Evolutionary conservation across 1,140 invertebrate species (phyloP).

Genomic region (Oreohelix idahoensis): DNA sequence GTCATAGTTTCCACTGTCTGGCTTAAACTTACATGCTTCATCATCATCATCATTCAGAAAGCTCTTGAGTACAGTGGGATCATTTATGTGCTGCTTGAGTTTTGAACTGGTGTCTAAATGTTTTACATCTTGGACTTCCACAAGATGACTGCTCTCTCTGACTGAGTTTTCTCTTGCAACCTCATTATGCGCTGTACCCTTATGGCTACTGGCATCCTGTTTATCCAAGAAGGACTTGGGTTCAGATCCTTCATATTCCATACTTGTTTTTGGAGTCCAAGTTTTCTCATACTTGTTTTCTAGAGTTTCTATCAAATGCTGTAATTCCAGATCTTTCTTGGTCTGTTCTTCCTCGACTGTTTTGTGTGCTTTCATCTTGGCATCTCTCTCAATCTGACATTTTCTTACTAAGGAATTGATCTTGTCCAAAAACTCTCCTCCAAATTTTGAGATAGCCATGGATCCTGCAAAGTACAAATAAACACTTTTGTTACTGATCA

Average conservation of each 20-base stretch:
- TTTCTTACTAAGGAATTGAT: conserved; percentile 13
- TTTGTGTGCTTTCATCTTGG: conserved; percentile 4
- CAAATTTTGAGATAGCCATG: conserved; percentile 5
- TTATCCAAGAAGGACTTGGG: background rate
- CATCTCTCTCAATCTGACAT: conserved; percentile 15
- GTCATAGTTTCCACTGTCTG: background rate
- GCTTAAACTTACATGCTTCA: too few species aligned
- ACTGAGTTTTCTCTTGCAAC: background rate
- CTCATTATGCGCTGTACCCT: background rate
- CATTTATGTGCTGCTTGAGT: background rate
- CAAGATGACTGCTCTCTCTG: background rate
- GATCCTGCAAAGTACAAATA: conserved; percentile 9
- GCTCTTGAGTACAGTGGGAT: background rate
- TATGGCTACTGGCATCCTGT: background rate
- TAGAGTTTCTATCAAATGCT: conserved; percentile 12
- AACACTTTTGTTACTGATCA: too few species aligned
- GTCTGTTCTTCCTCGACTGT: conserved; percentile 12
- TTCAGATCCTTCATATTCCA: background rate
- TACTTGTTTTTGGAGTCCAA: conserved; percentile 14
- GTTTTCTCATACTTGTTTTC: conserved; percentile 33
- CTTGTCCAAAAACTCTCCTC: conserved; percentile 10
- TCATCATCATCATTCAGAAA: background rate
- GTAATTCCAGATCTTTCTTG: conserved; percentile 11
- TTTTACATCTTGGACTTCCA: background rate
- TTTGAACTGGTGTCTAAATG: background rate